Evolutionary conservation across 2,888 invertebrate species (phyloP).

Genomic region (Drosophila pseudotalamancana): DNA sequence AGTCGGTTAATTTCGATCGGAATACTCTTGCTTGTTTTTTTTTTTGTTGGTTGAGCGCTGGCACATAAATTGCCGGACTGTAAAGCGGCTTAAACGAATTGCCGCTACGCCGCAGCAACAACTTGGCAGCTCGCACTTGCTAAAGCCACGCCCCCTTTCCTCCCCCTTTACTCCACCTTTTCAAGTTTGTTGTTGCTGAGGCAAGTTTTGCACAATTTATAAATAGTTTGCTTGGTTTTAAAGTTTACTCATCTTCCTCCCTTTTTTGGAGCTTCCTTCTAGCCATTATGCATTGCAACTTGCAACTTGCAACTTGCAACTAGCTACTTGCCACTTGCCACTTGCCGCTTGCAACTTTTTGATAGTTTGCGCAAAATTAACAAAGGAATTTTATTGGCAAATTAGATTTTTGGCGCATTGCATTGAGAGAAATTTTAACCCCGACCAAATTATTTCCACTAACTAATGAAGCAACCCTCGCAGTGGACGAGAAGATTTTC

Average conservation of each 20-base stretch:
- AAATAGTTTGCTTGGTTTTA: slow-evolving; percentile 73
- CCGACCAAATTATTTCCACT: slow-evolving; percentile 6
- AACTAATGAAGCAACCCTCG: slow-evolving; percentile 12
- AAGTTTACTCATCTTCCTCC: slow-evolving; percentile 56
- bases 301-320: slow-evolving; percentile 41
- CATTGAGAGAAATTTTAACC: slow-evolving; percentile 38
- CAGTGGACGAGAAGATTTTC: too few relatives aligned
- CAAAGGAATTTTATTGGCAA: slow-evolving; percentile 75
- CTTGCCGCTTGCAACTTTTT: slow-evolving; percentile 41
- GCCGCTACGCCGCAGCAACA: slow-evolving; percentile 69
- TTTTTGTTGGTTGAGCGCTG: slow-evolving; percentile 49
- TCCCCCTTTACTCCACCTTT: neutral
- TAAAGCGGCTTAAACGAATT: slow-evolving; percentile 77
- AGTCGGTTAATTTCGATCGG: too few relatives aligned
- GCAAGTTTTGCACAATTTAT: slow-evolving; percentile 74
- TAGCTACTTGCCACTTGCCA: slow-evolving; percentile 36
- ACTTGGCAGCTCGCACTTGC: slow-evolving; percentile 65
- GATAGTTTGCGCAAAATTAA: slow-evolving; percentile 58
- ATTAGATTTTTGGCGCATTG: slow-evolving; percentile 73
- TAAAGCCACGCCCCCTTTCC: neutral
- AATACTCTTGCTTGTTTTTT: neutral
- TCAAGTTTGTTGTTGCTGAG: slow-evolving; percentile 30
- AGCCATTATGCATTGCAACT: slow-evolving; percentile 62
- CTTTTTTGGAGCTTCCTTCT: slow-evolving; percentile 24
- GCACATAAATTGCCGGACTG: slow-evolving; percentile 74